Percentiles rank a stretch among this genome's conserved stretches.
phyloP scores from a whole-genome alignment of 2,797 vertebrate species.

The Vultur gryphus region DNA sequence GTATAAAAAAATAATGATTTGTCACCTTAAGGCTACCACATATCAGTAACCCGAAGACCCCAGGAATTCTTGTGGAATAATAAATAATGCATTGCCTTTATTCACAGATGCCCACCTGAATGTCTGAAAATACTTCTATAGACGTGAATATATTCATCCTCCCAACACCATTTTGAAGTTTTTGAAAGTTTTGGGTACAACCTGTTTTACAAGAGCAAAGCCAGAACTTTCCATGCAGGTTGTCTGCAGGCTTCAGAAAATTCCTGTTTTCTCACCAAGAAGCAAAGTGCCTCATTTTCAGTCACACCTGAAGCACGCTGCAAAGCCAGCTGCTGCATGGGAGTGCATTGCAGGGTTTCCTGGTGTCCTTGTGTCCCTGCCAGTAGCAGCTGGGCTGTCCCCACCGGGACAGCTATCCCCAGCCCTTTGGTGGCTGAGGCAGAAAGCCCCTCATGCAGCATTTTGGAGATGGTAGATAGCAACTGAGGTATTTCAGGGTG shows the following conservation, averaged over 20 bases:
- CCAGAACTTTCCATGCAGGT: background rate
- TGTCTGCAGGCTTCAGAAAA: background rate
- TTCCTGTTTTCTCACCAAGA: background rate
- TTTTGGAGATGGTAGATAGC: background rate
- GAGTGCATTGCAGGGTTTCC: background rate
- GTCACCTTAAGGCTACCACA: background rate
- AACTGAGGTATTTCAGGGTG: background rate
- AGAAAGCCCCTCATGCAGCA: background rate
- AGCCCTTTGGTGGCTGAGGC: background rate
- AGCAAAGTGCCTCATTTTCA: background rate
- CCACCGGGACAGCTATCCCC: background rate
- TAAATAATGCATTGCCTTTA: background rate
- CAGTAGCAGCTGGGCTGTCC: background rate
- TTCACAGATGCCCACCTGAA: background rate
- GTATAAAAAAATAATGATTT: background rate
- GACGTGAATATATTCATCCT: background rate
- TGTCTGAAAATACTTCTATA: background rate
- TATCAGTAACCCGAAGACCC: background rate
- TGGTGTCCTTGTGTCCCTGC: background rate
- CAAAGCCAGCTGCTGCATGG: background rate
- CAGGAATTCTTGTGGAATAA: background rate
- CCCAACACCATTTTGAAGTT: background rate
- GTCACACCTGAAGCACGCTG: background rate
- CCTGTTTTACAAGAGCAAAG: background rate
- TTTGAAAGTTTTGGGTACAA: background rate